A percentile compares a stretch with the other conserved stretches of the same genome.
Conservation (phyloP, 2,888 invertebrate species). For the Hesperia comma region DNA sequence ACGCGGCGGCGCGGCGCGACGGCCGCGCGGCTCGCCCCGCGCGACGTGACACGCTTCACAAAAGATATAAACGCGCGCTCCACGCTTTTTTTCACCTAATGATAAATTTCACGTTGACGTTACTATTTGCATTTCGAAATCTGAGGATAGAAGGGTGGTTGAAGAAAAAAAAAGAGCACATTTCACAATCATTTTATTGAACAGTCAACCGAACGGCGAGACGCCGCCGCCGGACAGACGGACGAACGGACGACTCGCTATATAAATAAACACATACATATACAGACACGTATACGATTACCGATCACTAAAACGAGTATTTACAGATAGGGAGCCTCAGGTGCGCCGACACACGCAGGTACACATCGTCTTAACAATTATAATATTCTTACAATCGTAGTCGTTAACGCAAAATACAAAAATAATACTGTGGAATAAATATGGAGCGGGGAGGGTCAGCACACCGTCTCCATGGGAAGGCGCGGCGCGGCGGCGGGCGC, state of each 20-base stretch:
- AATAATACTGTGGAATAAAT: conserved; percentile 79
- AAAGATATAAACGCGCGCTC: conserved; percentile 67
- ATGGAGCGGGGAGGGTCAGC: conserved; percentile 70
- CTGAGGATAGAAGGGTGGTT: background rate
- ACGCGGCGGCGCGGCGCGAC: conserved; percentile 10
- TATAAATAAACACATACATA: conserved; percentile 50
- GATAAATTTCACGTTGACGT: background rate
- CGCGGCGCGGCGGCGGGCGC: conserved; percentile 80
- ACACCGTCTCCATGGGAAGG: conserved; percentile 85
- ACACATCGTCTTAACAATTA: conserved; percentile 26
- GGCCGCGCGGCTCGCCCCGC: conserved; percentile 1
- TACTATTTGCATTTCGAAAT: too few relatives aligned
- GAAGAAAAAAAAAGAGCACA: conserved; percentile 18
- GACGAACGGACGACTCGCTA: conserved; percentile 46
- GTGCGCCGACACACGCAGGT: conserved; percentile 36
- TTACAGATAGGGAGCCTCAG: conserved; percentile 44
- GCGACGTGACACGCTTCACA: conserved; percentile 21
- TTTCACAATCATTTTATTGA: conserved; percentile 60
- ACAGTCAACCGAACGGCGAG: conserved; percentile 66
- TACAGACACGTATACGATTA: conserved; percentile 47
- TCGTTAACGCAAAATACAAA: conserved; percentile 68
- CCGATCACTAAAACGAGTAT: conserved; percentile 43
- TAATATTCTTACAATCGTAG: conserved; percentile 49
- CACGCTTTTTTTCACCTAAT: background rate
- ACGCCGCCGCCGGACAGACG: conserved; percentile 47